Conservation (phyloP, 2,888 invertebrate species). For the Epicampocera succincta region DNA sequence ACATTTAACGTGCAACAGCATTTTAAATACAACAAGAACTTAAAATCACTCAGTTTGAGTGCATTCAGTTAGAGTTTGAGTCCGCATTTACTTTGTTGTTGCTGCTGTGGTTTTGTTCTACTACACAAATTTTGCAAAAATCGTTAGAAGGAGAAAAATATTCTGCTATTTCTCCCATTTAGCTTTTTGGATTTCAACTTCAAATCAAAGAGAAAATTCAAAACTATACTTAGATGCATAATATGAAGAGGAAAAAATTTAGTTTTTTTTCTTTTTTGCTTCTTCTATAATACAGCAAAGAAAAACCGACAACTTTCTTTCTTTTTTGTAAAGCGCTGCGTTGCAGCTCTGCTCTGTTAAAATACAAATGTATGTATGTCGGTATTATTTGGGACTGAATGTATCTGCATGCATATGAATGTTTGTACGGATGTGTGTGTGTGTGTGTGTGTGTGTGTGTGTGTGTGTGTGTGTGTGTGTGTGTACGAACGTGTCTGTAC, state of each 20-base stretch:
- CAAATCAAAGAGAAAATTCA: slow-evolving; percentile 45
- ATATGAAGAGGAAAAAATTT: slow-evolving; percentile 8
- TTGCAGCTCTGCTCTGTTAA: slow-evolving; percentile 54
- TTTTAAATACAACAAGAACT: slow-evolving; percentile 20
- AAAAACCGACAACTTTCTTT: slow-evolving; percentile 67
- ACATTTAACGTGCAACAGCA: slow-evolving; percentile 62
- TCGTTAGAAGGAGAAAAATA: slow-evolving; percentile 32
- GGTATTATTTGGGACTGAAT: slow-evolving; percentile 17
- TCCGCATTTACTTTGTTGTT: too few species aligned
- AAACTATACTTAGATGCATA: slow-evolving; percentile 34
- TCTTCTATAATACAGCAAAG: slow-evolving; percentile 36
- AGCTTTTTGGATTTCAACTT: slow-evolving; percentile 12
- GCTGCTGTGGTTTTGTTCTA: too few species aligned
- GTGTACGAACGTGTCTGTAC: slow-evolving; percentile 9
- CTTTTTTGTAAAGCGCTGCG: slow-evolving; percentile 19
- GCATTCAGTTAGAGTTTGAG: too few species aligned
- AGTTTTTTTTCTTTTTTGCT: too few species aligned
- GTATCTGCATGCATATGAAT: too few species aligned
- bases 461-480: slow-evolving; percentile 13
- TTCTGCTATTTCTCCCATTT: background rate
- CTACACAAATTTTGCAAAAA: slow-evolving; percentile 14
- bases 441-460: slow-evolving; percentile 14
- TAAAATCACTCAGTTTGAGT: slow-evolving; percentile 33
- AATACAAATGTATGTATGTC: slow-evolving; percentile 10
- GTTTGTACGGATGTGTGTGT: slow-evolving; percentile 5